These are phyloP conservation scores for Rhabdophis nuchalis DNA, from an alignment of 2,797 vertebrate genomes.

Conservation along the genomic window DNA sequence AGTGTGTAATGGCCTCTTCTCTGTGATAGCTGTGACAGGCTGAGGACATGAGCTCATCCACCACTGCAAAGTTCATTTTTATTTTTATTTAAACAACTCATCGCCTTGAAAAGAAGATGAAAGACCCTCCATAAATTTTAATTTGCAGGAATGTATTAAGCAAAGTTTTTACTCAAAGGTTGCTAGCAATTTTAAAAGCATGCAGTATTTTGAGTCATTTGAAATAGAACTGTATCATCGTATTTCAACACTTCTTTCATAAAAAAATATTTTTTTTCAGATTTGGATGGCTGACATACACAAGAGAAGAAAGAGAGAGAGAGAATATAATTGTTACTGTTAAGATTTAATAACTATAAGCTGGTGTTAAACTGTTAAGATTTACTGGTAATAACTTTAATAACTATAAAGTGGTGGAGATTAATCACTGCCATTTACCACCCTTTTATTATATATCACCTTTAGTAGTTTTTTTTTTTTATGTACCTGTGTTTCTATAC, in stretches of 20 bases:
- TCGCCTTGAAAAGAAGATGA: background rate
- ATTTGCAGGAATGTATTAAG: background rate
- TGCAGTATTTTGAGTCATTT: background rate
- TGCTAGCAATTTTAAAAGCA: background rate
- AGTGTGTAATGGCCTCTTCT: background rate
- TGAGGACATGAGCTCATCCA: background rate
- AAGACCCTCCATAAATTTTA: background rate
- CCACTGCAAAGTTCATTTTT: background rate
- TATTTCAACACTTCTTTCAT: background rate
- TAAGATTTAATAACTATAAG: no score
- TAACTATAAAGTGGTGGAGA: background rate
- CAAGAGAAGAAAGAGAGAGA: background rate
- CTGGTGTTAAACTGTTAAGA: background rate
- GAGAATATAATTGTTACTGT: no score
- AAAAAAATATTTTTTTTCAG: background rate
- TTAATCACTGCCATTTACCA: background rate
- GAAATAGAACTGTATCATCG: background rate
- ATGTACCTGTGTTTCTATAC: background rate
- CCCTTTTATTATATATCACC: background rate
- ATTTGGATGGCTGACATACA: background rate
- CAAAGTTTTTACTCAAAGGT: background rate
- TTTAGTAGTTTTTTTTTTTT: background rate
- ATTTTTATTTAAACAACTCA: background rate
- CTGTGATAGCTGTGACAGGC: background rate
- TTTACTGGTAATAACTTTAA: background rate